Percentiles rank a stretch among this genome's conserved stretches.
phyloP scores from a whole-genome alignment of 2,888 invertebrate genomes.

The Odontomyia ornata region DNA sequence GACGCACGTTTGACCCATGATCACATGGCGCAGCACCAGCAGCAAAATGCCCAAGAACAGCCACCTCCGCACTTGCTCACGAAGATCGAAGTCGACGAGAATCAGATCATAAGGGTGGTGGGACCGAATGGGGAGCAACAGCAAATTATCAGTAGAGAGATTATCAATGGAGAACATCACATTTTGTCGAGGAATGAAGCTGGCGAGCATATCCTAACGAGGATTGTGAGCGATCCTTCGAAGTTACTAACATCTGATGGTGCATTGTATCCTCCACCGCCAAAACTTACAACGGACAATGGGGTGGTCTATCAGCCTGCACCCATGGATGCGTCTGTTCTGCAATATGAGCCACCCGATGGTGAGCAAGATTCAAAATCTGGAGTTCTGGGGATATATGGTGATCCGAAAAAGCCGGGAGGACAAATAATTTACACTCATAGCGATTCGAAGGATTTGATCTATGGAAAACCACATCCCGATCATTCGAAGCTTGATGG shows the following conservation, averaged over 20 bases:
- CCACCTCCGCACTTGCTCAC: constrained; percentile 59
- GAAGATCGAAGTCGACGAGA: constrained; percentile 64
- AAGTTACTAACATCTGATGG: constrained; percentile 62
- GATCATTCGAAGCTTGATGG: constrained; percentile 48
- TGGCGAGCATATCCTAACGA: constrained; percentile 64
- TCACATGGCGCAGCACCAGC: constrained; percentile 52
- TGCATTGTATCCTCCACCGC: constrained; percentile 61
- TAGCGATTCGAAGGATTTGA: constrained; percentile 64
- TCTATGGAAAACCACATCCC: constrained; percentile 47
- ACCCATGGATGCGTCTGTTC: constrained; percentile 61
- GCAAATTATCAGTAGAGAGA: constrained; percentile 64
- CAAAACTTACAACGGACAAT: constrained; percentile 60
- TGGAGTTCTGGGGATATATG: constrained; percentile 60
- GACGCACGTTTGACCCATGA: constrained; percentile 59
- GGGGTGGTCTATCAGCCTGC: constrained; percentile 61
- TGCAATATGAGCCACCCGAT: constrained; percentile 61
- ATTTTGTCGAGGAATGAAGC: constrained; percentile 64
- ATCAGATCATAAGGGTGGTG: constrained; percentile 64
- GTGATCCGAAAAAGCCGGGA: constrained; percentile 61
- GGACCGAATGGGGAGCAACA: constrained; percentile 64
- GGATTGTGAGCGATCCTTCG: constrained; percentile 64
- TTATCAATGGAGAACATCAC: constrained; percentile 64
- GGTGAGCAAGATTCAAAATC: constrained; percentile 48
- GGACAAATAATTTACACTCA: constrained; percentile 65
- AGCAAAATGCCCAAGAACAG: constrained; percentile 53